Percentiles rank a stretch among this genome's conserved stretches.
phyloP scores from a whole-genome alignment of 2,797 vertebrate genomes.

The Dicrostonyx torquatus region DNA sequence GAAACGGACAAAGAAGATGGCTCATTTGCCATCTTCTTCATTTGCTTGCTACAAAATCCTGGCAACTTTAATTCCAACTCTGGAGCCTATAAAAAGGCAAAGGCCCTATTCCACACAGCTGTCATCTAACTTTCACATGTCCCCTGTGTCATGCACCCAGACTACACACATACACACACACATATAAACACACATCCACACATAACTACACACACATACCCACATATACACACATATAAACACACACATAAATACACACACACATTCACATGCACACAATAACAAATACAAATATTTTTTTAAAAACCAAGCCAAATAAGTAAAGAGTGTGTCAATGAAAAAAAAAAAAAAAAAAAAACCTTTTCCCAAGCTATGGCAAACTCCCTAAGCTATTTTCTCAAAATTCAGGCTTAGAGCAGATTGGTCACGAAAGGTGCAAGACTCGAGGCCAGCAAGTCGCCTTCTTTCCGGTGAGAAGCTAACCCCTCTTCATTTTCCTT shows the following conservation, averaged over 20 bases:
- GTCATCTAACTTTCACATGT: background rate
- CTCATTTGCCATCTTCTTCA: background rate
- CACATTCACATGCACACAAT: background rate
- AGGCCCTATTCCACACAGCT: background rate
- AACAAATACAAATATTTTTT: background rate
- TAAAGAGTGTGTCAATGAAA: background rate
- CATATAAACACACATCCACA: background rate
- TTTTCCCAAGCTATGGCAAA: background rate
- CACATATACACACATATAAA: background rate
- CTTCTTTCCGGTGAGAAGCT: background rate
- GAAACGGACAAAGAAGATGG: background rate
- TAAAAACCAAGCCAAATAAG: background rate
- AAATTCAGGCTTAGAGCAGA: background rate
- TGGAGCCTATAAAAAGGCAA: background rate
- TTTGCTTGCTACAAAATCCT: background rate
- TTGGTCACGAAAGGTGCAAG: background rate
- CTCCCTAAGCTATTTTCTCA: constrained; percentile 18
- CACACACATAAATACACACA: background rate
- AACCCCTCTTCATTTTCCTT: constrained; percentile 15
- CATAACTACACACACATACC: background rate
- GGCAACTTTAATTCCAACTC: background rate
- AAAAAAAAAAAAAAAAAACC: too few relatives aligned
- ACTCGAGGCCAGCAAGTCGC: background rate
- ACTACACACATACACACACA: background rate
- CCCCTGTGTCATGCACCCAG: background rate